A percentile compares a stretch with the other conserved stretches of the same genome.
Conservation (phyloP, 2,888 invertebrate genomes). For the Cryptophagus acutangulus region DNA sequence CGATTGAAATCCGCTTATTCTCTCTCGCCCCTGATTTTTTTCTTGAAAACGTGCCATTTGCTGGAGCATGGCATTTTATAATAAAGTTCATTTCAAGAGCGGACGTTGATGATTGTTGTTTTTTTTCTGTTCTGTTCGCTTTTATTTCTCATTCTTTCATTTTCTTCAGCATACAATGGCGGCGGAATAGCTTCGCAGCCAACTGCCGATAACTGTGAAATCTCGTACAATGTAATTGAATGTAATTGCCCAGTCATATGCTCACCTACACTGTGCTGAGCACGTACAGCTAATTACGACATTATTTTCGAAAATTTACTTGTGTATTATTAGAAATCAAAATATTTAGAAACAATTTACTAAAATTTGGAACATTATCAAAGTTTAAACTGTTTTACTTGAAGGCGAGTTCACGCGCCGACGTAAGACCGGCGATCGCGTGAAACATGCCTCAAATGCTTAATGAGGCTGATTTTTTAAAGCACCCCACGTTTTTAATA, state of each 20-base stretch:
- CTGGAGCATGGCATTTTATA: constrained; percentile 6
- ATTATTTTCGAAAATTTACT: no score
- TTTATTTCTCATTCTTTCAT: background rate
- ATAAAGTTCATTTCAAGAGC: no score
- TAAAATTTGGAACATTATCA: no score
- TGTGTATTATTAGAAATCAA: no score
- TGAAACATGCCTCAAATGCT: no score
- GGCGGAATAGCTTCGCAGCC: constrained; percentile 20
- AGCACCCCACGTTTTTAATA: no score
- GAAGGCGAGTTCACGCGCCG: no score
- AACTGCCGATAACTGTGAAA: constrained; percentile 35
- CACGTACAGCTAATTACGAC: constrained; percentile 31
- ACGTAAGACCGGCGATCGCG: no score
- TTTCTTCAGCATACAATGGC: background rate
- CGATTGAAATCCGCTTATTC: background rate
- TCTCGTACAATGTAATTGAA: constrained; percentile 37
- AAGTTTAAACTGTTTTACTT: no score
- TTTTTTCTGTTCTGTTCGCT: constrained; percentile 3
- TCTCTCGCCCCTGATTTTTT: background rate
- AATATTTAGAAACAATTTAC: no score
- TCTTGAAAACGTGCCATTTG: constrained; percentile 11
- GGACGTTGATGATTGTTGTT: no score
- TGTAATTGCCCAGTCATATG: constrained; percentile 29
- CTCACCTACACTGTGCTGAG: constrained; percentile 25
- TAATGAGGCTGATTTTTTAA: no score